These are phyloP conservation scores for Sarcophaga subvicina DNA, from an alignment of 2,888 invertebrate species.

Conservation along the genomic window DNA sequence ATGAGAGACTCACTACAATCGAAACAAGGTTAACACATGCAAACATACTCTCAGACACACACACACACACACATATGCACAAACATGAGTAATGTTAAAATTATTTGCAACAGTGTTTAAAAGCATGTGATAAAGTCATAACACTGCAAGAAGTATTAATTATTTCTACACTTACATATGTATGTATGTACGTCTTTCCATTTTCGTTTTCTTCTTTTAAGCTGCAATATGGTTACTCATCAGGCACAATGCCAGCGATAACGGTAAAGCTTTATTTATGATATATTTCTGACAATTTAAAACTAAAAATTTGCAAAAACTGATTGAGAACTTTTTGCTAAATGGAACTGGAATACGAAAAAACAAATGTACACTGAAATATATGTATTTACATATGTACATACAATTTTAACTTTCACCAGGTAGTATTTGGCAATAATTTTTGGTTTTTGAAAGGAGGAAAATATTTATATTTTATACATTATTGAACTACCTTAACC, in stretches of 20 bases:
- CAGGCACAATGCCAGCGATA: neutral
- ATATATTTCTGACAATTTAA: neutral
- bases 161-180: neutral
- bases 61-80: neutral
- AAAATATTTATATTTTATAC: too few species aligned
- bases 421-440: too few species aligned
- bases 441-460: too few species aligned
- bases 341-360: too few species aligned
- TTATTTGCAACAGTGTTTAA: constrained; percentile 21
- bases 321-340: too few species aligned
- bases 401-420: too few species aligned
- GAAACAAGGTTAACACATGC: neutral
- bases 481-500: too few species aligned
- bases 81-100: neutral
- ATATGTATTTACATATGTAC: too few species aligned
- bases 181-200: neutral
- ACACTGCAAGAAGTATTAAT: constrained; percentile 8
- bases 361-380: too few species aligned
- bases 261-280: neutral
- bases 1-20: neutral
- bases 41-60: neutral
- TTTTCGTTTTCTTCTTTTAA: neutral
- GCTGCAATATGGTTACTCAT: neutral
- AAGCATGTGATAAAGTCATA: constrained; percentile 44
- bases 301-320: neutral